phyloP scores from a whole-genome alignment of 2,113 vertebrate species.

The Seriola aureovittata region DNA sequence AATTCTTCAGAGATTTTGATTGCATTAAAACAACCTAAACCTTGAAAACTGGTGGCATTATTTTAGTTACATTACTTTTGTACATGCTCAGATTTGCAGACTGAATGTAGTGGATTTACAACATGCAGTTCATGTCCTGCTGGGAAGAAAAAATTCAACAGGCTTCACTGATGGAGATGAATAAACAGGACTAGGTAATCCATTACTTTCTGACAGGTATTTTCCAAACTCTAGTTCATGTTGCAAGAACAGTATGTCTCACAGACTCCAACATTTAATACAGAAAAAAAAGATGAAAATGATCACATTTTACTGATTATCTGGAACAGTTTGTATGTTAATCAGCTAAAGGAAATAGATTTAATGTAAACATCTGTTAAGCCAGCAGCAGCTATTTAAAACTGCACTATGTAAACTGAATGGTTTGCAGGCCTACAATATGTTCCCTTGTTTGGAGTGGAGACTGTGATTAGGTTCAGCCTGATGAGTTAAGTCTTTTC shows the following conservation, averaged over 20 bases:
- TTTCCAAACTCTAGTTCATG: neutral
- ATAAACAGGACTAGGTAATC: neutral
- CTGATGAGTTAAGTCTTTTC: neutral
- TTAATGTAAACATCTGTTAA: neutral
- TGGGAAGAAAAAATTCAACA: neutral
- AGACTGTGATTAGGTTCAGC: neutral
- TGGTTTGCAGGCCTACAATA: neutral
- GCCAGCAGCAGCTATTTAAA: neutral
- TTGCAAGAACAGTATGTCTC: neutral
- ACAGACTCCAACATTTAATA: neutral
- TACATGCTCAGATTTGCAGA: neutral
- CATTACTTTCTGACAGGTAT: neutral
- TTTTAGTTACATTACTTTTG: neutral
- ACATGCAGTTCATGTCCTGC: neutral
- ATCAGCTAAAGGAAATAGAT: constrained; percentile 1
- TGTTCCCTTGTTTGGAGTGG: constrained; percentile 21
- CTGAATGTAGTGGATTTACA: neutral
- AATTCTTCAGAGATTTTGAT: neutral
- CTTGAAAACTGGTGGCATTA: neutral
- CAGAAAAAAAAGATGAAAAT: neutral
- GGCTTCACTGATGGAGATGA: neutral
- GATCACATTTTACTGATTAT: neutral
- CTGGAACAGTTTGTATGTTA: neutral
- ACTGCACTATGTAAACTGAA: neutral
- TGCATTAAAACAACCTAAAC: neutral